Conservation (phyloP, 2,797 vertebrate genomes). For the Argya squamiceps region DNA sequence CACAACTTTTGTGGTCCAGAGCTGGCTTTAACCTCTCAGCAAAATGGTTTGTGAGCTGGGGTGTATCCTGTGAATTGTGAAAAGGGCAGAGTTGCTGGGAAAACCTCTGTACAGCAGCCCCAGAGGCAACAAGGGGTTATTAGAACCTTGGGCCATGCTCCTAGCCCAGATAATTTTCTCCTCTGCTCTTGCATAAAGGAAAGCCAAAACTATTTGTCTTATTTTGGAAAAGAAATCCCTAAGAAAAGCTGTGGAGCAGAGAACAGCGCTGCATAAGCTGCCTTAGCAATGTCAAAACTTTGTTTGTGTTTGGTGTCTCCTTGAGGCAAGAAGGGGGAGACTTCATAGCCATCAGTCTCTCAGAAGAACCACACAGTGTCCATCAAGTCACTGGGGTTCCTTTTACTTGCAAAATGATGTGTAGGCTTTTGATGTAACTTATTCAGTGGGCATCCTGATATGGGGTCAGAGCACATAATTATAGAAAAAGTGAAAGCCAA, state of each 20-base stretch:
- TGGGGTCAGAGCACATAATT: not conserved
- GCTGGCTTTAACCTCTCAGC: not conserved
- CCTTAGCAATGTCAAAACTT: not conserved
- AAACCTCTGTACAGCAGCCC: not conserved
- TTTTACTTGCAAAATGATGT: not conserved
- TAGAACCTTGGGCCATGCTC: not conserved
- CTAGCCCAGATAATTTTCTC: not conserved
- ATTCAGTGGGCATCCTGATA: not conserved
- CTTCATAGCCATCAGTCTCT: accelerated
- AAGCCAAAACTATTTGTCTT: not conserved
- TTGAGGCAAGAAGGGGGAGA: not conserved
- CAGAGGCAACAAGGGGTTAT: not conserved
- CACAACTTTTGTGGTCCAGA: not conserved
- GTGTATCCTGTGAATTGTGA: not conserved
- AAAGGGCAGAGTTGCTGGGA: not conserved
- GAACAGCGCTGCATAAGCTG: not conserved
- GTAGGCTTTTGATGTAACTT: not conserved
- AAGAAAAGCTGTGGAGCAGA: not conserved
- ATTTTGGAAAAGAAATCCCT: not conserved
- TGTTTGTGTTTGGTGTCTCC: not conserved
- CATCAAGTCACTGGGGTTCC: not conserved
- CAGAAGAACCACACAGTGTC: not conserved
- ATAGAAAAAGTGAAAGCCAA: not conserved
- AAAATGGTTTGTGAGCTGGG: not conserved
- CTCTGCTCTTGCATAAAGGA: not conserved